phyloP scores from a whole-genome alignment of 2,888 invertebrate species.

The Beris chalybata region DNA sequence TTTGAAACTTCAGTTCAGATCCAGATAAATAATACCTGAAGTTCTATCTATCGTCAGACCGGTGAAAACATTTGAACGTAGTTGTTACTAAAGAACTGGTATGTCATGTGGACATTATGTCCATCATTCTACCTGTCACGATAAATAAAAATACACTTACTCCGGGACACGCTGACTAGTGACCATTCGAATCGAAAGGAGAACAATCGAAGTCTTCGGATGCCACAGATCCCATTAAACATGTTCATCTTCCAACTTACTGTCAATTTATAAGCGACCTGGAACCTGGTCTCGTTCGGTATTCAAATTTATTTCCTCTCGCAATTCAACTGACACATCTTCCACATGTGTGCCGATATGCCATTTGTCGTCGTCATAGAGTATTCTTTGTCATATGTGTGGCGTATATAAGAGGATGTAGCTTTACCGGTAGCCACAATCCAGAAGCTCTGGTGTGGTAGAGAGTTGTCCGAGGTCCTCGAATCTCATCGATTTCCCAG shows the following conservation, averaged over 20 bases:
- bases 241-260: constrained; percentile 35
- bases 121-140: constrained; percentile 28
- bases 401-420: too few species aligned
- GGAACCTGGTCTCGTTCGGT: constrained; percentile 25
- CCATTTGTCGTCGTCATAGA: constrained; percentile 20
- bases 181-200: not conserved
- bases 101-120: constrained; percentile 12
- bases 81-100: too few species aligned
- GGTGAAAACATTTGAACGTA: too few species aligned
- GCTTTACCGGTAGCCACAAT: too few species aligned
- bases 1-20: too few species aligned
- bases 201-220: constrained; percentile 23
- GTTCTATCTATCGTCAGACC: too few species aligned
- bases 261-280: constrained; percentile 36
- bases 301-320: constrained; percentile 39
- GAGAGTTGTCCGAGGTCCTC: too few species aligned
- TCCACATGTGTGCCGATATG: constrained; percentile 19
- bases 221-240: constrained; percentile 35
- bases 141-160: constrained; percentile 1
- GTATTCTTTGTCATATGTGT: too few species aligned
- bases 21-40: too few species aligned
- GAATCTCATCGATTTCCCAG: not conserved
- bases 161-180: not conserved
- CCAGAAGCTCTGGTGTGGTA: too few species aligned
- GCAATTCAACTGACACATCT: constrained; percentile 34